Evolutionary conservation across 2,113 vertebrate species (phyloP).

Genomic region (Salvator merianae): DNA sequence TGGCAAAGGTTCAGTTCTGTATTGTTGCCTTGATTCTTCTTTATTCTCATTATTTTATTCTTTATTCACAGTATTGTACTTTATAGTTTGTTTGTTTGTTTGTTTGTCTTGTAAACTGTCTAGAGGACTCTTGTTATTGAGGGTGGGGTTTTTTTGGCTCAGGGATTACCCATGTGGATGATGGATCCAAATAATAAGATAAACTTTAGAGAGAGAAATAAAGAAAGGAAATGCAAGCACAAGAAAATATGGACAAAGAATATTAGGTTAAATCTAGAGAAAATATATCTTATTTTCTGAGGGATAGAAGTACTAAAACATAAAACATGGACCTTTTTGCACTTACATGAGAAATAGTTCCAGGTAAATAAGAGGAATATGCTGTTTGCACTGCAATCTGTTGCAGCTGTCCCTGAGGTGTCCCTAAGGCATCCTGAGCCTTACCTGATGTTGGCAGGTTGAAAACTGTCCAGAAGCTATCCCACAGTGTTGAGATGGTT

Average conservation of each 20-base stretch:
- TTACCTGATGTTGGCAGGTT: too few species aligned
- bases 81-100: background rate
- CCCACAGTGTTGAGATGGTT: too few species aligned
- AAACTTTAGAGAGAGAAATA: background rate
- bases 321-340: too few species aligned
- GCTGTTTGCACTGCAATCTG: too few species aligned
- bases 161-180: background rate
- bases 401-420: too few species aligned
- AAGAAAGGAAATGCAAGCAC: background rate
- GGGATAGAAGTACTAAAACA: background rate
- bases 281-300: background rate
- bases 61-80: too few species aligned
- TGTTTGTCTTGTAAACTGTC: background rate
- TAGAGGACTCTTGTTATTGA: too few species aligned
- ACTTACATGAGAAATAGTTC: too few species aligned
- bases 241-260: background rate
- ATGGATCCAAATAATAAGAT: background rate
- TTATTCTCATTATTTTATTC: background rate
- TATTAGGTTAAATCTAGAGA: background rate
- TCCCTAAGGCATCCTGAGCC: too few species aligned
- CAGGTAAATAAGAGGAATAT: too few species aligned
- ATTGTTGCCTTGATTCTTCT: background rate
- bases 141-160: background rate
- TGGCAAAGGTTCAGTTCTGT: background rate
- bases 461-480: too few species aligned